A percentile compares a stretch with the other conserved stretches of the same genome.
Conservation (phyloP, 2,888 invertebrate species). For the Rambutsinella grinnellia region DNA sequence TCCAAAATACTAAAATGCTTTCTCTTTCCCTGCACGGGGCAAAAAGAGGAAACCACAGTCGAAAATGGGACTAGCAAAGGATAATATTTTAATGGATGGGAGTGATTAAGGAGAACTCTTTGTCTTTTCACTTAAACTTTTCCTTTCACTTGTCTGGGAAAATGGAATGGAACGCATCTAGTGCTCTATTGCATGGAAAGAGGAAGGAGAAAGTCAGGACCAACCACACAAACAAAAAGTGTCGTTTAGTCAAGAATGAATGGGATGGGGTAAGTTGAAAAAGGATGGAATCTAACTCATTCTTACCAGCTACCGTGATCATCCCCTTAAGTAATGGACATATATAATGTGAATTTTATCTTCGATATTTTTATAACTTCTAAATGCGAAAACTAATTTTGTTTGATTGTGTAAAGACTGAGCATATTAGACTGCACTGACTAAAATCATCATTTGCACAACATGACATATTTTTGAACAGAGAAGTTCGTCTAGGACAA, state of each 20-base stretch:
- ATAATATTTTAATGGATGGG: slow-evolving; percentile 59
- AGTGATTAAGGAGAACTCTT: slow-evolving; percentile 59
- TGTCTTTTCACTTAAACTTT: slow-evolving; percentile 53
- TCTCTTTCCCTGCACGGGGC: background rate
- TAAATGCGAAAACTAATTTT: no score
- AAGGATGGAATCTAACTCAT: slow-evolving; percentile 15
- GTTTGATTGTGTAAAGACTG: no score
- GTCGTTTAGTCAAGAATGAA: background rate
- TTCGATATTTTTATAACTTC: no score
- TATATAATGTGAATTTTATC: no score
- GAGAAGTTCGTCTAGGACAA: no score
- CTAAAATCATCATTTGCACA: no score
- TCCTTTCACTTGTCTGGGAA: slow-evolving; percentile 11
- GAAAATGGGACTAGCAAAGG: slow-evolving; percentile 14
- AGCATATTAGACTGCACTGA: no score
- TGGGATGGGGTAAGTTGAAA: background rate
- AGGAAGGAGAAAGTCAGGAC: background rate
- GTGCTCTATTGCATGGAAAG: background rate
- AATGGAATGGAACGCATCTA: slow-evolving; percentile 24
- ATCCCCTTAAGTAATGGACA: background rate
- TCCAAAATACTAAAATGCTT: background rate
- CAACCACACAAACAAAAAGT: background rate
- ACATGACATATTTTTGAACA: no score
- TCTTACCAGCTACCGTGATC: slow-evolving; percentile 20
- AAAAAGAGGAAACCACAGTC: background rate